A percentile compares a stretch with the other conserved stretches of the same genome.
These are phyloP conservation scores for Heterodera filipjevi DNA, from an alignment of 2,888 invertebrate species.

Conservation along the genomic window DNA sequence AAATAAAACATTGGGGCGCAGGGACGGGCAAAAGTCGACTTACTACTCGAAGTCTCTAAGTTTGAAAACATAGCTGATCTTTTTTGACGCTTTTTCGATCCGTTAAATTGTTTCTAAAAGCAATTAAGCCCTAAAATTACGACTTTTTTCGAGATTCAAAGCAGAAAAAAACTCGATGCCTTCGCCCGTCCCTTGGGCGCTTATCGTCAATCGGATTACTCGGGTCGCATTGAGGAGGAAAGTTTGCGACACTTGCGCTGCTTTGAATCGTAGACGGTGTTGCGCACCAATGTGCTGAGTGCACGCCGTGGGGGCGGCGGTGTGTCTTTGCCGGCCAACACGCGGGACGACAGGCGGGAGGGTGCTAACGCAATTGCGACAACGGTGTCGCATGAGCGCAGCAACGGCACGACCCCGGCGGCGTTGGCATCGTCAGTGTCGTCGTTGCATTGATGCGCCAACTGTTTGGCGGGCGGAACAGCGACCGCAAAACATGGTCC, in stretches of 20 bases:
- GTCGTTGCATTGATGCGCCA: background rate
- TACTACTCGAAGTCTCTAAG: too few relatives aligned
- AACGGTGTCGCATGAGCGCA: slow-evolving; percentile 19
- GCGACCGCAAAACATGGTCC: background rate
- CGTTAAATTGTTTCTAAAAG: too few relatives aligned
- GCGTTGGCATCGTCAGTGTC: background rate
- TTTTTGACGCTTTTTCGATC: too few relatives aligned
- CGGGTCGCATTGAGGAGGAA: slow-evolving; percentile 20
- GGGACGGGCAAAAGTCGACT: too few relatives aligned
- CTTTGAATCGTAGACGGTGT: slow-evolving; percentile 8
- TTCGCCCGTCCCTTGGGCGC: background rate
- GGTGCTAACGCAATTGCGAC: slow-evolving; percentile 28
- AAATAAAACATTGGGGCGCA: too few relatives aligned
- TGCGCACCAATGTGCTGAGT: slow-evolving; percentile 13
- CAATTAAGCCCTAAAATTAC: too few relatives aligned
- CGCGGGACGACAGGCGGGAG: slow-evolving; percentile 24
- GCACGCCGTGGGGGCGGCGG: slow-evolving; percentile 19
- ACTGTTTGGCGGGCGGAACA: background rate
- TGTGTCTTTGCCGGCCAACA: slow-evolving; percentile 26
- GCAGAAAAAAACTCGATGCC: background rate
- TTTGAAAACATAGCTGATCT: too few relatives aligned
- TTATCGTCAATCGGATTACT: background rate
- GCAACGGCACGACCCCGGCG: background rate
- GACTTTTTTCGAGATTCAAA: too few relatives aligned
- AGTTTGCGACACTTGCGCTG: slow-evolving; percentile 17